Base-by-base conservation (phyloP, 1,140 invertebrate genomes). In the Camponotus pennsylvanicus region DNA sequence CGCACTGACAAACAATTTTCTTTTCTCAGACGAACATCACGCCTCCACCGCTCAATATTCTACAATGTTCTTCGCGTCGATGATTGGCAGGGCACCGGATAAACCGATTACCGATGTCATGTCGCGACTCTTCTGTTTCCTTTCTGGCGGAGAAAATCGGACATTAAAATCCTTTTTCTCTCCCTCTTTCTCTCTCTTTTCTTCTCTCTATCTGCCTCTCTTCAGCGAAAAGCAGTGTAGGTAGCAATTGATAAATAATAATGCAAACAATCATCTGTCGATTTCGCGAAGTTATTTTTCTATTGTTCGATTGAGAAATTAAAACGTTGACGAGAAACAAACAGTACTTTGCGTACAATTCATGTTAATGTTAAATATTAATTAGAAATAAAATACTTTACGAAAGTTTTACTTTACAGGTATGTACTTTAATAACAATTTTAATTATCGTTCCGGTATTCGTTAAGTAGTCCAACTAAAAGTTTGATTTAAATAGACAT, bases 1-100 rank as follows among this genome's bases (percentile, higher is more conserved):
- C 13, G 34, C 21, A 27, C 21, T 67, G 89, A 91, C 90, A 90
- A 92, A 91, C 84, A 86, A 90, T 91, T 91, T 92, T 85, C 89
- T 79, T 77, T 6, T 77, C 21, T 13, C 34, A 13, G 18, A 34
- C 40, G 15, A 18, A 49, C 42, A 52, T 27, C 69, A 57, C 55
- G 45, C 49, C 70, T 64, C 21, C 45, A 9, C 40, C 57, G 18
- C 42, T 92, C 89, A 86, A 87, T 91, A 92, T 91, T 92, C 89
- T 70, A 13, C 32, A 55, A 63, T 69, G 76, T 71, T 85, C 13
- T 15, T 21, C 45, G 45, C 45, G n/a, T 67, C 9, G 49, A 89
- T 89, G 91, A 92, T 92, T 91, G 91, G 79, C 91, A 91, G 85
- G 13, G 85, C 21, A 57, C 42, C 8, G 32, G 49, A 55, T 91